Evolutionary conservation across 2,797 vertebrate genomes (phyloP).

Genomic region (Hipposideros larvatus): DNA sequence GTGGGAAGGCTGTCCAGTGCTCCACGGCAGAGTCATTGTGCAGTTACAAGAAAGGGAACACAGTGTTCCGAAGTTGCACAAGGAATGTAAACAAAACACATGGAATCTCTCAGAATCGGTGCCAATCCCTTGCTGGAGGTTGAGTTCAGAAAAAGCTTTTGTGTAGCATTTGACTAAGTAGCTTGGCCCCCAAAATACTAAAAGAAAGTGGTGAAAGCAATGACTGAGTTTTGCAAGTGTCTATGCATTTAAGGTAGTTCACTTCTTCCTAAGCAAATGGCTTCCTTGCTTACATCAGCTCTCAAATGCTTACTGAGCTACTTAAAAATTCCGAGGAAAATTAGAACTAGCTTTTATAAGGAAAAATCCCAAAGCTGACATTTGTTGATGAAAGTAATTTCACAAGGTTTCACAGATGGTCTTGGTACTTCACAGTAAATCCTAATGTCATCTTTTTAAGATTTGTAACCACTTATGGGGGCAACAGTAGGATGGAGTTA

Average conservation of each 20-base stretch:
- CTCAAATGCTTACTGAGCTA: not conserved
- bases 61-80: constrained; percentile 31
- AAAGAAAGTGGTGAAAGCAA: not conserved
- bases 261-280: not conserved
- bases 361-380: constrained; percentile 20
- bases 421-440: not conserved
- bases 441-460: not conserved
- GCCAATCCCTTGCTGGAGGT: constrained; percentile 46
- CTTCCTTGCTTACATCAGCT: not conserved
- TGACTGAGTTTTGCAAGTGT: not conserved
- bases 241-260: not conserved
- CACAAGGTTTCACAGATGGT: not conserved
- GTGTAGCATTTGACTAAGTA: not conserved
- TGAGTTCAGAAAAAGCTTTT: constrained; percentile 48
- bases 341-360: not conserved
- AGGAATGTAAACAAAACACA: constrained; percentile 60
- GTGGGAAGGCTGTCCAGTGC: not conserved
- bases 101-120: constrained; percentile 41
- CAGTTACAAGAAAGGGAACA: constrained; percentile 14
- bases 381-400: not conserved
- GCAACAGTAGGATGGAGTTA: not conserved
- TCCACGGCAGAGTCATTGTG: not conserved
- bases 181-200: not conserved
- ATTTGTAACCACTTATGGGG: not conserved
- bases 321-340: constrained; percentile 22